Evolutionary conservation across 1,140 invertebrate genomes (phyloP).

Genomic region (Brachionus rubens): DNA sequence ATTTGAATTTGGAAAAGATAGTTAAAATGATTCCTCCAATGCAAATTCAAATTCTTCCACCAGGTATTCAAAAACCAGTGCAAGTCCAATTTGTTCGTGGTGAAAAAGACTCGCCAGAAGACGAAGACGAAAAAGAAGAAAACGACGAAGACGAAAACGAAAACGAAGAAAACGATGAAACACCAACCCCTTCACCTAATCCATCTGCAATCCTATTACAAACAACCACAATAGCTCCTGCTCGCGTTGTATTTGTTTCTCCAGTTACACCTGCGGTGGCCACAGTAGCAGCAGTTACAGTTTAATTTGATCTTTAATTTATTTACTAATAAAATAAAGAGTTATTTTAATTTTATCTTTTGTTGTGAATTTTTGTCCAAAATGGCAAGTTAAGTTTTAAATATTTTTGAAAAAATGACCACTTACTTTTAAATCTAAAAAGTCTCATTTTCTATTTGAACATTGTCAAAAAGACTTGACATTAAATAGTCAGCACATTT

Average conservation of each 20-base stretch:
- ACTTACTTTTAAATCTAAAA: neutral
- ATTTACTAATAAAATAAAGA: neutral
- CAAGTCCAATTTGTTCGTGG: constrained; percentile 7
- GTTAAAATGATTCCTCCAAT: neutral
- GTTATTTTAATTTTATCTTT: no score
- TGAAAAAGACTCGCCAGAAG: neutral
- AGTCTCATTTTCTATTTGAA: constrained; percentile 1
- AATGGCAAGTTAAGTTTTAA: neutral
- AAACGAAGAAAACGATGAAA: neutral
- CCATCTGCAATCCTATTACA: no score
- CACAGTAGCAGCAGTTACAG: no score
- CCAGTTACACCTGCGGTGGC: neutral
- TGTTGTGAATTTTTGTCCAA: no score
- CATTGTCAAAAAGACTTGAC: no score
- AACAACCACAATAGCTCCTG: no score
- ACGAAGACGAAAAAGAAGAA: neutral
- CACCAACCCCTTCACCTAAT: neutral
- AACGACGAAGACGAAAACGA: neutral
- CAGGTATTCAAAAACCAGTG: neutral
- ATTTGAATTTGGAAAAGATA: neutral
- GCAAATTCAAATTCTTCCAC: constrained; percentile 7
- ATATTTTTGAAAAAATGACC: neutral
- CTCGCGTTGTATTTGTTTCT: neutral
- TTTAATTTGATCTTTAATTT: neutral
- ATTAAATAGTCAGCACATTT: no score